Base-by-base conservation (phyloP, 2,797 vertebrate genomes). In the Neosilurus mollespiculum region DNA sequence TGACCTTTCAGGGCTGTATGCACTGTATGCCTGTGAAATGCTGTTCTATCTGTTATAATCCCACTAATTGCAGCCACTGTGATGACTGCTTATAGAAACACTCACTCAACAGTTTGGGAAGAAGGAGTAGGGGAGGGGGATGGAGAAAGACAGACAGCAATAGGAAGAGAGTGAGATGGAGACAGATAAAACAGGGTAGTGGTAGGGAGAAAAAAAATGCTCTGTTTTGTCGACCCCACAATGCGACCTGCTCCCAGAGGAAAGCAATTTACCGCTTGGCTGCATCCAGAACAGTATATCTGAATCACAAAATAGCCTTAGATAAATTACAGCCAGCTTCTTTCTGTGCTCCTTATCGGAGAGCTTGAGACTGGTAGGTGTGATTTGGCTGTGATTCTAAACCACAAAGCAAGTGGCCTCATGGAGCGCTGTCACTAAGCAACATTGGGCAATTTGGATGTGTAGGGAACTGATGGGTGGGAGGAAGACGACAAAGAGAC, bases 201-300 rank as follows among this genome's bases (percentile, higher is more conserved):
- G 86, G 66, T 82, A 81, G 85, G 54, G 79, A 87, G 81, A 81
- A 87, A 6, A 43, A 88, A 89, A 86, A 64, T 88, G 51, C 86
- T 84, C 77, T 83, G 83, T 90, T 93, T 89, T 92, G 91, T 92
- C 1, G 87, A 95, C 93, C 92, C 90, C 88, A 92, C 92, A 82
- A 90, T 90, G 89, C 89, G 84, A 95, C 93, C 93, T 91, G 90
- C 87, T 96, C 94, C 94, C 94, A 88, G 87, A 91, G 92, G 94
- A 96, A 96, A 94, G 92, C 92, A 96, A 96, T 97, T 97, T 96
- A 96, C 95, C 90, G 95, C 94, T 94, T 90, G 90, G 87, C 87
- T 90, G 92, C 94, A 89, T 93, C 89, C 69, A 91, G 91, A 94
- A 92, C 85, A 93, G 92, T 93, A 93, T 91, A 92, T 94, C 94